Conservation (phyloP, 2,888 invertebrate species). For the Harpalus rufipes region DNA sequence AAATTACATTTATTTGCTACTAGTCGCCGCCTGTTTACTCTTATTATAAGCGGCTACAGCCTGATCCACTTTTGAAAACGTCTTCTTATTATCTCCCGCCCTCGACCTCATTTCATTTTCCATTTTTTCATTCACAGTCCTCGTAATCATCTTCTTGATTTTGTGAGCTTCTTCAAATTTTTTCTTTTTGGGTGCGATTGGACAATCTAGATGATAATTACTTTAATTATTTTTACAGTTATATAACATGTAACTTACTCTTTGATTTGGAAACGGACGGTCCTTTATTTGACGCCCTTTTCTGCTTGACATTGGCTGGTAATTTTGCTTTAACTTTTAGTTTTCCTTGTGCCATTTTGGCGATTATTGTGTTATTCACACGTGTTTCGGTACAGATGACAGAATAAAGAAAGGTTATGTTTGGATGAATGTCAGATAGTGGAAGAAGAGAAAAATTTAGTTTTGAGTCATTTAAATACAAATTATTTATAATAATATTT, state of each 20-base stretch:
- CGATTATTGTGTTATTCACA: not conserved
- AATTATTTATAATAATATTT: constrained; percentile 20
- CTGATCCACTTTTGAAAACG: constrained; percentile 79
- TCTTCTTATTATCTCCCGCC: constrained; percentile 77
- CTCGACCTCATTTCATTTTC: constrained; percentile 83
- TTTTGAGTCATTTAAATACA: constrained; percentile 13
- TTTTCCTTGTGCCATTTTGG: constrained; percentile 84
- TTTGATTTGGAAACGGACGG: constrained; percentile 80
- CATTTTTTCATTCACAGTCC: constrained; percentile 84
- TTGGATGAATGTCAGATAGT: constrained; percentile 13
- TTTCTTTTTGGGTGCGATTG: constrained; percentile 83
- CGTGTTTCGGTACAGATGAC: constrained; percentile 29
- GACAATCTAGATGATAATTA: constrained; percentile 79
- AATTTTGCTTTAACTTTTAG: constrained; percentile 83
- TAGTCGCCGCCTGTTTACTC: constrained; percentile 49
- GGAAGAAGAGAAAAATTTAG: constrained; percentile 33
- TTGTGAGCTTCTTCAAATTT: constrained; percentile 81
- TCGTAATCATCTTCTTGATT: constrained; percentile 83
- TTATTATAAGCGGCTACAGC: constrained; percentile 76
- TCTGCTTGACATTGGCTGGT: constrained; percentile 79
- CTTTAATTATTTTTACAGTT: constrained; percentile 1
- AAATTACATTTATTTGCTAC: constrained; percentile 34
- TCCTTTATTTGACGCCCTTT: constrained; percentile 79
- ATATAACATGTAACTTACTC: constrained; percentile 77
- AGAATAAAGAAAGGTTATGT: constrained; percentile 50